Base-by-base conservation (phyloP, 1,140 invertebrate species). In the Drosophila kikkawai region DNA sequence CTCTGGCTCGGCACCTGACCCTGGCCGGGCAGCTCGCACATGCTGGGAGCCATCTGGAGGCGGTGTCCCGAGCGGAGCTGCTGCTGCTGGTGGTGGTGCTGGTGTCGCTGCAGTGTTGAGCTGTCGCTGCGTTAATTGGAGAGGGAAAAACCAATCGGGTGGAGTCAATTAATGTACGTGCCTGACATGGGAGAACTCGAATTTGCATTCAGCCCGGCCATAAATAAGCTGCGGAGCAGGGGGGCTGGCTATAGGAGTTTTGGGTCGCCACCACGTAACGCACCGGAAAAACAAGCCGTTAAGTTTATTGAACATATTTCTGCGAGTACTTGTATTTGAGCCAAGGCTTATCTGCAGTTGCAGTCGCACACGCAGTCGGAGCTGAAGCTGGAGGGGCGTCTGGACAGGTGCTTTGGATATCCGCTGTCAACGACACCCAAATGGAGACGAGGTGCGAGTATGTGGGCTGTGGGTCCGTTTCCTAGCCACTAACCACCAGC, bases 241-340 rank as follows among this genome's bases (percentile, higher is more conserved):
- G 57, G 37, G 56, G 11, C 47, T n/a, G 47, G 47, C 48, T n/a
- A n/a, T 48, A 13, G 48, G 19, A 29, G 51, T 67, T 55, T 76
- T 58, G 73, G 44, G 70, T 71, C 66, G 42, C 69, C 69, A 73
- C 41, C 81, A 84, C 82, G 79, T 69, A 74, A 87, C 83, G 80
- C 84, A 87, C 84, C 84, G 84, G 84, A 87, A 87, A 87, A 87
- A 87, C 85, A 84, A 88, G 84, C 56, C 80, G 75, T 83, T 88
- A 58, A 87, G 78, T 88, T 87, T 87, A 79, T 88, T 87, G 48
- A 87, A 63, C 84, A 87, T 87, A 75, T 84, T 80, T 60, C 39
- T 61, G 39, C 42, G 41, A 65, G 12, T 53, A 41, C 42, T 17
- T 15, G 34, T 39, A 37, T 41, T 57, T 42, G 44, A 47, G 36